Percentiles rank a stretch among this genome's conserved stretches.
These are phyloP conservation scores for Chaetura pelagica DNA, from an alignment of 2,113 vertebrate species.

Conservation along the genomic window DNA sequence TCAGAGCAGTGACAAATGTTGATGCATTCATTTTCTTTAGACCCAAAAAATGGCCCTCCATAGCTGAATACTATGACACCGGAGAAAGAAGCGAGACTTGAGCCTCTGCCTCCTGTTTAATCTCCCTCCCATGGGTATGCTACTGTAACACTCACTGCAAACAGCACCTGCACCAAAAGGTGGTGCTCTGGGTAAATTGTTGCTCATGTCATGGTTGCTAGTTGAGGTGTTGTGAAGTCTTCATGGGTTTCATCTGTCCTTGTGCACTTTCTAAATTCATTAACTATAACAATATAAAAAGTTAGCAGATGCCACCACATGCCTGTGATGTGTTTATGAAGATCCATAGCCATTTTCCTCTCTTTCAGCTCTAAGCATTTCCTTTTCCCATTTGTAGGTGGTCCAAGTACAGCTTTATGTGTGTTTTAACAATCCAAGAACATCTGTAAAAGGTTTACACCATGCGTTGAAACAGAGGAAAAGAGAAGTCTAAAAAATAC, in stretches of 20 bases:
- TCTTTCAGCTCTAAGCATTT: not conserved
- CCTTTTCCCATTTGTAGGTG: not conserved
- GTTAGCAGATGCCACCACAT: not conserved
- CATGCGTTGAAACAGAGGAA: not conserved
- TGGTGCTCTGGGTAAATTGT: not conserved
- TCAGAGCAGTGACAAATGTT: not conserved
- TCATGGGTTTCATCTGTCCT: accelerated
- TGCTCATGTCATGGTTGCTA: not conserved
- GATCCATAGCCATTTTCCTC: not conserved
- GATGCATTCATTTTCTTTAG: not conserved
- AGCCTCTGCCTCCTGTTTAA: not conserved
- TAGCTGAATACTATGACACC: not conserved
- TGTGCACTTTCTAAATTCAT: not conserved
- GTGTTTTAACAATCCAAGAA: not conserved
- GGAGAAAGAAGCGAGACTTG: not conserved
- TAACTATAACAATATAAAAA: not conserved
- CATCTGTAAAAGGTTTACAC: not conserved
- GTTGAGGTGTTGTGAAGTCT: not conserved
- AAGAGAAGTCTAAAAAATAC: not conserved
- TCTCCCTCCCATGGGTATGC: accelerated
- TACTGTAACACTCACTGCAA: not conserved
- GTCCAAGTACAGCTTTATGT: not conserved
- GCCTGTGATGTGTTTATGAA: not conserved
- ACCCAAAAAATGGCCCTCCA: not conserved
- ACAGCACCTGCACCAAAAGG: not conserved